Percentiles rank a stretch among this genome's conserved stretches.
Conservation (phyloP, 2,888 invertebrate genomes). For the Latrodectus hesperus region DNA sequence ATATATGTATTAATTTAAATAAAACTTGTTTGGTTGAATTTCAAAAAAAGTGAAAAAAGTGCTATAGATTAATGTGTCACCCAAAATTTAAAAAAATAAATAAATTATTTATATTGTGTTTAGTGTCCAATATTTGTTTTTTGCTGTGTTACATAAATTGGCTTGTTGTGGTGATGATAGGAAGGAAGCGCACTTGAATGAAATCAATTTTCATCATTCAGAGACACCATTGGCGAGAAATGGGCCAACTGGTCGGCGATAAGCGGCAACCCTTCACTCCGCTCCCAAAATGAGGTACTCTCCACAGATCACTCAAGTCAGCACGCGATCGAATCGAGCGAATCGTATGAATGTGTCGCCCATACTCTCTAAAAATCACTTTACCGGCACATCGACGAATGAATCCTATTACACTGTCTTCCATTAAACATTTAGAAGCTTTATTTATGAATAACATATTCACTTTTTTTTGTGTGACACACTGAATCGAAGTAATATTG, state of each 20-base stretch:
- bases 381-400: background rate
- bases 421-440: constrained; percentile 1
- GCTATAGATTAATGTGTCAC: no score
- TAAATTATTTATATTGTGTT: no score
- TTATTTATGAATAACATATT: background rate
- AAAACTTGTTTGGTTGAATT: no score
- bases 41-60: no score
- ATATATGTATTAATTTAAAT: no score
- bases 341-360: background rate
- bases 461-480: background rate
- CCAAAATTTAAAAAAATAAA: no score
- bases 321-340: constrained; percentile 53
- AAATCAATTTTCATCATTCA: background rate
- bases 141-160: no score
- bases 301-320: constrained; percentile 12
- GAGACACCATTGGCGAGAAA: constrained; percentile 20
- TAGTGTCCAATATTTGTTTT: no score
- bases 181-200: background rate
- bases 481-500: background rate
- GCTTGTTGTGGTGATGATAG: background rate
- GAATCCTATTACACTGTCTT: constrained; percentile 12
- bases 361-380: background rate
- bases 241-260: background rate
- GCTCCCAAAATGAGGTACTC: constrained; percentile 43
- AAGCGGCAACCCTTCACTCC: constrained; percentile 31